These are phyloP conservation scores for Pogonocichla stellata DNA, from an alignment of 2,113 vertebrate species.

Conservation along the genomic window DNA sequence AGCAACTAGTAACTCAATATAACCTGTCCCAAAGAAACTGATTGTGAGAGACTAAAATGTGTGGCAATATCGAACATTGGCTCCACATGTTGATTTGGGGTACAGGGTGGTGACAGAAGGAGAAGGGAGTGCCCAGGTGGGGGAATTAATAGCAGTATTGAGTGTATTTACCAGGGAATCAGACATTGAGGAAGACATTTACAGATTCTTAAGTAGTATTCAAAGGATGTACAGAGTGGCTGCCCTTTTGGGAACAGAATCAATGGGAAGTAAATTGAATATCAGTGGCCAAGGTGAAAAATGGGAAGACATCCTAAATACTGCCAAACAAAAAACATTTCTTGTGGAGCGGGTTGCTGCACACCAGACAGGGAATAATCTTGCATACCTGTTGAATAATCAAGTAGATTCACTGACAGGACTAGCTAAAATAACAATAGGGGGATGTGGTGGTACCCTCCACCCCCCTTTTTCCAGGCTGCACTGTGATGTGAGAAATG, in stretches of 20 bases:
- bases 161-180: not conserved
- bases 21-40: not conserved
- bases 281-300: not conserved
- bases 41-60: not conserved
- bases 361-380: not conserved
- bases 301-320: not conserved
- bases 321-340: not conserved
- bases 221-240: not conserved
- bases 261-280: not conserved
- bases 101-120: not conserved
- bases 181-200: not conserved
- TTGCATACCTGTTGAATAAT: not conserved
- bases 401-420: not conserved
- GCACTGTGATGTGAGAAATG: not conserved
- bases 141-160: not conserved
- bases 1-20: not conserved
- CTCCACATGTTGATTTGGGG: not conserved
- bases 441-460: not conserved
- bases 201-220: not conserved
- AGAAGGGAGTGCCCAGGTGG: not conserved
- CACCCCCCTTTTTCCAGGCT: not conserved
- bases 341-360: not conserved
- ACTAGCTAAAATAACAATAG: not conserved
- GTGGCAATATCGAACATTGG: not conserved
- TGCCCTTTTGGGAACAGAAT: not conserved